phyloP scores from a whole-genome alignment of 1,140 invertebrate species.

The Bombus breviceps region DNA sequence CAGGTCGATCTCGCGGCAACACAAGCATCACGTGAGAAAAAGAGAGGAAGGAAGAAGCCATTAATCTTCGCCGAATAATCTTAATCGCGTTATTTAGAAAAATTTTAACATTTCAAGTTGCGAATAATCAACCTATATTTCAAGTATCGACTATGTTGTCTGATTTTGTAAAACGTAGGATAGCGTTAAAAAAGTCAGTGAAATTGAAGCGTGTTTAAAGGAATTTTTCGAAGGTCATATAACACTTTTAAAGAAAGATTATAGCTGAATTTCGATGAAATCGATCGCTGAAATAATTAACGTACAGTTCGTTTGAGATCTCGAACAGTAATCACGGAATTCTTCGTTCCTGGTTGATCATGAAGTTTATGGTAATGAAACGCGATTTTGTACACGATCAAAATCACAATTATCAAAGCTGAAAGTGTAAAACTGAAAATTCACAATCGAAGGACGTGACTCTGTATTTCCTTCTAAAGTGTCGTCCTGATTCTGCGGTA shows the following conservation, averaged over 20 bases:
- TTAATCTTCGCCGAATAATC: conserved; percentile 3
- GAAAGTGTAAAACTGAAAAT: not conserved
- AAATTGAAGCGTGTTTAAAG: not conserved
- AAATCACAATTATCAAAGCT: conserved; percentile 14
- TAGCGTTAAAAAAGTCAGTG: not conserved
- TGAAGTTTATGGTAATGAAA: conserved; percentile 13
- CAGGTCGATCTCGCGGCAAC: conserved; percentile 5
- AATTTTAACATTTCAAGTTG: not conserved
- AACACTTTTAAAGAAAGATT: not conserved
- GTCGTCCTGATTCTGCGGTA: not conserved
- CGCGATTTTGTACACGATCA: not conserved
- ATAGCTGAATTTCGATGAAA: not conserved
- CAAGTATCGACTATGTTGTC: not conserved
- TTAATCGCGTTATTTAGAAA: not conserved
- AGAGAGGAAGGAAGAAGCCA: not conserved
- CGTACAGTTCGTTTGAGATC: not conserved
- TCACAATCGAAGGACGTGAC: not conserved
- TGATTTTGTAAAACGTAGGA: not conserved
- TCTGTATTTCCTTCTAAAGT: not conserved
- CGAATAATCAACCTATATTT: not conserved
- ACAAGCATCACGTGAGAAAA: not conserved
- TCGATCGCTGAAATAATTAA: not conserved
- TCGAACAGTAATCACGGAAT: not conserved
- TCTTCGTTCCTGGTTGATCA: not conserved
- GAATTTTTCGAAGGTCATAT: not conserved